Conservation (phyloP, 92 coral and sea anemone genomes). For the Epizoanthus ramosus region DNA sequence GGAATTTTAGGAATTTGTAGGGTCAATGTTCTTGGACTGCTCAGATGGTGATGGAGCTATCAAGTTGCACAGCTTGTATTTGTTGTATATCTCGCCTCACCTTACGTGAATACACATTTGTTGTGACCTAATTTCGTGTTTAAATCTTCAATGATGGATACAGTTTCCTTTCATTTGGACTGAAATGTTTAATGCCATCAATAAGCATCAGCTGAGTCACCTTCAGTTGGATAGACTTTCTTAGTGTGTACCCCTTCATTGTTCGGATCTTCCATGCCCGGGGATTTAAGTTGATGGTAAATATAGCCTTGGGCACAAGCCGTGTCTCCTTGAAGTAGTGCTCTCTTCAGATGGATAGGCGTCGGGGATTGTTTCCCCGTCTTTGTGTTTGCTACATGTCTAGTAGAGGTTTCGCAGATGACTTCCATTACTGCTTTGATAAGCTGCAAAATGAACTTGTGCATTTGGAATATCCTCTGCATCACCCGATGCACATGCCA, state of each 20-base stretch:
- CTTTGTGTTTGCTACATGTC: background rate
- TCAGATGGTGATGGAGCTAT: background rate
- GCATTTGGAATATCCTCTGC: no score
- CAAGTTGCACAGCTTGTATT: background rate
- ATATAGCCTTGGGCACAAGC: constrained; percentile 7
- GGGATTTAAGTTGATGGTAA: constrained; percentile 5
- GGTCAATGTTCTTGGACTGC: constrained; percentile 3
- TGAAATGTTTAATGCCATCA: background rate
- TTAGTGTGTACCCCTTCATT: constrained; percentile 1
- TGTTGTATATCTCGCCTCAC: background rate
- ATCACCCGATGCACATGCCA: background rate
- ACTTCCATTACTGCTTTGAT: background rate
- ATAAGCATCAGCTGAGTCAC: constrained; percentile 14
- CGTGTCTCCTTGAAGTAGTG: constrained; percentile 1
- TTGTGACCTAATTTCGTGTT: background rate
- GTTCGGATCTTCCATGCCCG: constrained; percentile 3
- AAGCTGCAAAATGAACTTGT: no score
- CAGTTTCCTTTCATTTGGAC: background rate
- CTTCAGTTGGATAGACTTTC: constrained; percentile 12
- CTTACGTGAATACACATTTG: background rate
- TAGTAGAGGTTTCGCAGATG: background rate
- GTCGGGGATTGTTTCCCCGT: background rate
- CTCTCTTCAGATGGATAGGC: constrained; percentile 10
- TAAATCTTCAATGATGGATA: constrained; percentile 1
- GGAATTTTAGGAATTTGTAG: constrained; percentile 2